Evolutionary conservation across 2,888 invertebrate genomes (phyloP).

Genomic region (Tachina grossa): DNA sequence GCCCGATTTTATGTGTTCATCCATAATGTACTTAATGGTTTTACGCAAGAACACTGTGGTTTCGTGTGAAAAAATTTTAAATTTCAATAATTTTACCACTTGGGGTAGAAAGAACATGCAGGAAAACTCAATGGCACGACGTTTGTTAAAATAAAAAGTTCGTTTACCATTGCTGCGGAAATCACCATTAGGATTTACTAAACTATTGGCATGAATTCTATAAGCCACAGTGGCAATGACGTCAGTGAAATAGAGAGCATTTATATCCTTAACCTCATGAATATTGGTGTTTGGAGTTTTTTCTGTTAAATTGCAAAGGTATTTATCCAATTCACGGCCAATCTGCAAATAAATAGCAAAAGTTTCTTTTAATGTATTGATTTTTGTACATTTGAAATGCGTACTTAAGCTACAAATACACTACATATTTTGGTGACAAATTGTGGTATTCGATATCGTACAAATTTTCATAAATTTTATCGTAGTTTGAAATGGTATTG

Average conservation of each 20-base stretch:
- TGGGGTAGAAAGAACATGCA: constrained; percentile 74
- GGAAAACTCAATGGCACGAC: constrained; percentile 71
- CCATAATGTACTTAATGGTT: constrained; percentile 80
- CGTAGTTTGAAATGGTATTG: too few relatives aligned
- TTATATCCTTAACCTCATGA: constrained; percentile 73
- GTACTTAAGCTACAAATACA: too few relatives aligned
- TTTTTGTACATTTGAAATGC: neutral
- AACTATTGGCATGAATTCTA: constrained; percentile 74
- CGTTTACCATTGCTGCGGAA: constrained; percentile 73
- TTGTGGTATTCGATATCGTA: too few relatives aligned
- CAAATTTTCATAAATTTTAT: too few relatives aligned
- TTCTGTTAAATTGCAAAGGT: constrained; percentile 57
- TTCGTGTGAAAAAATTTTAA: constrained; percentile 73
- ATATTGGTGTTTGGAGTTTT: constrained; percentile 27
- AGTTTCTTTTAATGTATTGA: neutral
- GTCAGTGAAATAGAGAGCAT: constrained; percentile 74
- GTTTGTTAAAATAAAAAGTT: constrained; percentile 70
- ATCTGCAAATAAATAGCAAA: constrained; percentile 46
- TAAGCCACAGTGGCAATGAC: constrained; percentile 75
- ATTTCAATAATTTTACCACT: constrained; percentile 66
- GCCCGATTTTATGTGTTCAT: constrained; percentile 78
- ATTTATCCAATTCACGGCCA: constrained; percentile 68
- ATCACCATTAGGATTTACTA: constrained; percentile 74
- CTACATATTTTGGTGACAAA: too few relatives aligned
- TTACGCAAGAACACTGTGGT: constrained; percentile 77